Base-by-base conservation (phyloP, 2,113 vertebrate genomes). In the Podarcis muralis region DNA sequence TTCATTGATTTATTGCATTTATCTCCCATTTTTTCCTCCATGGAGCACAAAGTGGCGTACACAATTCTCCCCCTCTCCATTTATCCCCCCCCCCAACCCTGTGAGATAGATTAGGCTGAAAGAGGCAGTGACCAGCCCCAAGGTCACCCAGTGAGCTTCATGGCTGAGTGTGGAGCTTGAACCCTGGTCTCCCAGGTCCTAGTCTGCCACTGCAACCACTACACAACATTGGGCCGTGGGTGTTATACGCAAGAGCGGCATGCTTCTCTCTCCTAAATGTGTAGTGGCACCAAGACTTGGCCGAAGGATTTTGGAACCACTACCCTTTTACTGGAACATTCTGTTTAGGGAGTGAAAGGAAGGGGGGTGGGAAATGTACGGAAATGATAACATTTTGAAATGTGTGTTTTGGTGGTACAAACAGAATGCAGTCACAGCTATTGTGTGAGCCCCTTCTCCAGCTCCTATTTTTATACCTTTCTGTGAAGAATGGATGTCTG, bases 391-490 rank as follows among this genome's bases (percentile, higher is more conserved):
- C 87, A 92, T 93, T 95, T 20, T 27, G 32, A 59, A 37, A 62
- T 62, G 59, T 62, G n/a, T 32, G 90, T 93, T 79, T 96, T 94
- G 85, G 93, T 90, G 92, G 95, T 93, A 95, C 91, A 95, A 94
- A 92, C 90, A 93, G 48, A 94, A 89, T 92, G 92, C 91, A 92
- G 89, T 92, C 87, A 48, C 92, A 81, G 90, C 95, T 89, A 95
- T 95, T 94, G 92, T 95, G 91, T 91, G 95, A 96, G 92, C 94
- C 94, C 94, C 95, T 48, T 48, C 96, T 95, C 91, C 93, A 90
- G 81, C 90, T 90, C 90, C 97, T 98, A 97, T 97, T 98, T 98
- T 97, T 97, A 95, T 96, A 96, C 91, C 95, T 95, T 95, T 94
- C 94, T 97, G 96, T 97, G 97, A 97, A 97, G 97, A 97, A 90